Evolutionary conservation across 2,797 vertebrate genomes (phyloP).

Genomic region (Ptychobarbus kaznakovi): DNA sequence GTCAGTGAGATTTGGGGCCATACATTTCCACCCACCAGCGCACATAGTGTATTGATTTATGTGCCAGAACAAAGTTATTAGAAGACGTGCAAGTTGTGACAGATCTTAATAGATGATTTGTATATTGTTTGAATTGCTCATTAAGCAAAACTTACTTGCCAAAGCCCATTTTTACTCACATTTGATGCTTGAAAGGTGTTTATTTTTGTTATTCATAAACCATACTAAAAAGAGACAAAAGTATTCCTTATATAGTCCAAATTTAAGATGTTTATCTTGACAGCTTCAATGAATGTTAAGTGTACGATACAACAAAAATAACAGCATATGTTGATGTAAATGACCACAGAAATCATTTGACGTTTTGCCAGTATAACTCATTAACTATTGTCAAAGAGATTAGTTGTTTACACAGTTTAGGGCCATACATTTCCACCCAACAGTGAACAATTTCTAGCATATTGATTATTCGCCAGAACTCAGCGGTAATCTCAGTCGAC

Average conservation of each 20-base stretch:
- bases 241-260: neutral
- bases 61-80: neutral
- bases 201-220: neutral
- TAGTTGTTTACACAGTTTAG: constrained; percentile 2
- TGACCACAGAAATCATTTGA: neutral
- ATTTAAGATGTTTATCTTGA: neutral
- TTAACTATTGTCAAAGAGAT: constrained; percentile 24
- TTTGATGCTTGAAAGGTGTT: too few relatives aligned
- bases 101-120: neutral
- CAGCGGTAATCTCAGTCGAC: constrained; percentile 66
- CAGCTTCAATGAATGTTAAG: neutral
- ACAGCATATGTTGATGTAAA: neutral
- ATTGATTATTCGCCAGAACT: neutral
- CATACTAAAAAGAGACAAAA: neutral
- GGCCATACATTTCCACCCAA: neutral
- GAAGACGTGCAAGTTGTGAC: neutral
- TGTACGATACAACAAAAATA: neutral
- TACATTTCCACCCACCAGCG: neutral
- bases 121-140: neutral
- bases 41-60: neutral
- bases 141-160: neutral
- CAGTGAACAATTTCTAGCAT: neutral
- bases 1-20: constrained; percentile 17
- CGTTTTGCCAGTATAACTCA: neutral
- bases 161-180: neutral